Evolutionary conservation across 2,113 vertebrate species (phyloP).

Genomic region (Arenaria interpres): DNA sequence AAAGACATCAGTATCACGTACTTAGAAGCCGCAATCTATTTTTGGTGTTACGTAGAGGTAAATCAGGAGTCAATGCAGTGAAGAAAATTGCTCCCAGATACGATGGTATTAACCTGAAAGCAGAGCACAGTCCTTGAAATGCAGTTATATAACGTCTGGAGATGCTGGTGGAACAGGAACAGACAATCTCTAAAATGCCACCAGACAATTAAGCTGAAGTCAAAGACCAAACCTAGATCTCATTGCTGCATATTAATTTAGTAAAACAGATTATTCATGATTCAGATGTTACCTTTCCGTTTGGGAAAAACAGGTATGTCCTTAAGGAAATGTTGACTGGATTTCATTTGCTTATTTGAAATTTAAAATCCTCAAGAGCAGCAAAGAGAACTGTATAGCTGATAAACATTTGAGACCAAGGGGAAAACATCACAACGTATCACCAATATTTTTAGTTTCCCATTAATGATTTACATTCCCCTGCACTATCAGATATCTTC

Average conservation of each 20-base stretch:
- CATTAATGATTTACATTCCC: constrained; percentile 56
- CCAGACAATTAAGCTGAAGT: constrained; percentile 21
- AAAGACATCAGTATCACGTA: not conserved
- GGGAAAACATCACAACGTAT: not conserved
- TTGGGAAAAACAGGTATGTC: constrained; percentile 30
- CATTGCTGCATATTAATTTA: constrained; percentile 10
- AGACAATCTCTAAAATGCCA: constrained; percentile 23
- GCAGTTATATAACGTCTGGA: not conserved
- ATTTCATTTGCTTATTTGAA: not conserved
- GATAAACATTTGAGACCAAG: constrained; percentile 34
- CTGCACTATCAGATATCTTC: constrained; percentile 24
- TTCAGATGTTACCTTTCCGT: constrained; percentile 18
- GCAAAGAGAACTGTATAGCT: not conserved
- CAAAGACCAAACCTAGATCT: not conserved
- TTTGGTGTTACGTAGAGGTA: not conserved
- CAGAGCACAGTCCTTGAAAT: not conserved
- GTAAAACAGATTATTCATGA: constrained; percentile 9
- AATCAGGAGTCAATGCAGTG: not conserved
- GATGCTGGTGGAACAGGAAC: not conserved
- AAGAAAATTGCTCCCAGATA: not conserved
- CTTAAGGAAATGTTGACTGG: not conserved
- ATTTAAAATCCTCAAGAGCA: constrained; percentile 6
- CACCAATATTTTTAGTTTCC: constrained; percentile 45
- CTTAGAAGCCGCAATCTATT: not conserved
- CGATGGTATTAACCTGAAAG: not conserved